These are phyloP conservation scores for Oostethus manadensis DNA, from an alignment of 2,113 vertebrate genomes.

Conservation along the genomic window DNA sequence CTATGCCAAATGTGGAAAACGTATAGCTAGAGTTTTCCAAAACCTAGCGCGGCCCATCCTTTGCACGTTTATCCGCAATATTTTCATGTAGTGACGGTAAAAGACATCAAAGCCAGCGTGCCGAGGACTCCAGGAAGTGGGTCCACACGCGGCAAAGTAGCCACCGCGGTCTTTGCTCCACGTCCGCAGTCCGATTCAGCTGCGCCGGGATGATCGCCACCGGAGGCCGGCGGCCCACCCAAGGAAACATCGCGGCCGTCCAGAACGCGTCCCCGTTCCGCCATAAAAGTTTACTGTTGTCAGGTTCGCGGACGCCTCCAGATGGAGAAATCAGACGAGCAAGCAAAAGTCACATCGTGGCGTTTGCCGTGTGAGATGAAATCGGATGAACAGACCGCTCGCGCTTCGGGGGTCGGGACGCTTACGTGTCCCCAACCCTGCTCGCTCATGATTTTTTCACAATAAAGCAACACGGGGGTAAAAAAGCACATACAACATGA, in stretches of 20 bases:
- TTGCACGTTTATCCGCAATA: conserved; percentile 17
- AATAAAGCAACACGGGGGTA: too few relatives aligned
- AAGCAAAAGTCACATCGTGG: conserved; percentile 24
- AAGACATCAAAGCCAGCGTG: conserved; percentile 24
- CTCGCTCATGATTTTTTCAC: too few relatives aligned
- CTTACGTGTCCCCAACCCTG: too few relatives aligned
- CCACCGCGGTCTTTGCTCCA: conserved; percentile 29
- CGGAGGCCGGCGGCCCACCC: conserved; percentile 49
- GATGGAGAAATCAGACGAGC: conserved; percentile 23
- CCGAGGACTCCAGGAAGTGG: conserved; percentile 43
- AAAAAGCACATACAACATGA: too few relatives aligned
- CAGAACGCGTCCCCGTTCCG: conserved; percentile 26
- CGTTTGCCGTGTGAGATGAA: conserved; percentile 9
- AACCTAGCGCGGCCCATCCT: conserved; percentile 2
- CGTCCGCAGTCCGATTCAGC: conserved; percentile 35
- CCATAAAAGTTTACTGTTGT: conserved; percentile 22
- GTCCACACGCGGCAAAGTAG: conserved; percentile 33
- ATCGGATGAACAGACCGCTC: too few relatives aligned
- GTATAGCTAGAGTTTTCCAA: not conserved
- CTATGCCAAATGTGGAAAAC: not conserved
- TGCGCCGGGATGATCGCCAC: conserved; percentile 35
- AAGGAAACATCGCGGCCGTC: conserved; percentile 27
- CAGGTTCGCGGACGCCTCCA: conserved; percentile 5
- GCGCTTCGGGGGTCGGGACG: too few relatives aligned
- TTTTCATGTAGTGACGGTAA: conserved; percentile 21